Percentiles rank a stretch among this genome's conserved stretches.
phyloP scores from a whole-genome alignment of 2,888 invertebrate genomes.

The Apomyelois bistriatella region DNA sequence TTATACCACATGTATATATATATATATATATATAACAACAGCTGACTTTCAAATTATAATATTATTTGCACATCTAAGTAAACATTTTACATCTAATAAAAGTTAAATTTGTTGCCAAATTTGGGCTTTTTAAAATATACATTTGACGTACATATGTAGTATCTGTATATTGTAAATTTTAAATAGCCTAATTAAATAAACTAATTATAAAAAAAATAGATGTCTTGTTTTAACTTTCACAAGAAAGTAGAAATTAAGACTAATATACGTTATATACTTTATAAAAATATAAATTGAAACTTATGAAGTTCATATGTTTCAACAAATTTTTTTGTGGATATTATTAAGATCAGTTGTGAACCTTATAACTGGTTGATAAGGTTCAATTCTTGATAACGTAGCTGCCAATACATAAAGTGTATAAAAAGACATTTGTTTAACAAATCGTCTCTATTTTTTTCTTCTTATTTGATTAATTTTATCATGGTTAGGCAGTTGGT shows the following conservation, averaged over 20 bases:
- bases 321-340: neutral
- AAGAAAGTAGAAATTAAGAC: conserved; percentile 48
- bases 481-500: neutral
- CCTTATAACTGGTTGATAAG: neutral
- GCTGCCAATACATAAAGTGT: neutral
- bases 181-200: no score
- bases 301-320: no score
- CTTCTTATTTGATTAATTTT: neutral
- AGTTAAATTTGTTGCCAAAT: no score
- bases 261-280: neutral
- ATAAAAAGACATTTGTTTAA: neutral
- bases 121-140: no score
- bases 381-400: neutral
- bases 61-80: no score
- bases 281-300: neutral
- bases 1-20: no score
- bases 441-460: neutral
- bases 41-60: no score
- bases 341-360: neutral
- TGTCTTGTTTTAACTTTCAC: conserved; percentile 53
- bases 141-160: no score
- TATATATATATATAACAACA: no score
- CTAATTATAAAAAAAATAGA: no score
- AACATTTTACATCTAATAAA: no score
- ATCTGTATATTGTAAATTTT: no score